Base-by-base conservation (phyloP, 2,113 vertebrate genomes). In the Dissostichus mawsoni region DNA sequence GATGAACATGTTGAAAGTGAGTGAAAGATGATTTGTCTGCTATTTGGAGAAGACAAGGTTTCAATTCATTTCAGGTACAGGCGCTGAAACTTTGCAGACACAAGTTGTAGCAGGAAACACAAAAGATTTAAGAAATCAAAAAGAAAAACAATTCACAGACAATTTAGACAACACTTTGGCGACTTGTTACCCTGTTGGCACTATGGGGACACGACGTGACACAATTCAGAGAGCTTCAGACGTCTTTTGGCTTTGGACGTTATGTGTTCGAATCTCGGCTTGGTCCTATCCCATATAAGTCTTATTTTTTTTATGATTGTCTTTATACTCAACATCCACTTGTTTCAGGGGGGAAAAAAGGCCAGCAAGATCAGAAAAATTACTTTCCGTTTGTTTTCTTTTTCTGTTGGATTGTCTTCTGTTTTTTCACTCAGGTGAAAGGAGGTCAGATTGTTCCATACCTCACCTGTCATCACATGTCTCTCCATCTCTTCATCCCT, bases 231-330 rank as follows among this genome's bases (percentile, higher is more conserved):
- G 50, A 76, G 80, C 71, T 71, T 75, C 53, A 13, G 56, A 59
- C 3, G 52, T 57, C 44, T 58, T 58, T 61, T 81, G 20, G 41
- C 65, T 80, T 66, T 44, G 47, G 57, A 80, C 36, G 20, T 74
- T 69, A 29, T 29, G 69, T 78, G 69, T 87, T 83, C 57, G 78
- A 67, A 65, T 78, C 51, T 82, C 50, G 58, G 70, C 82, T 78
- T 75, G 51, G 44, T 83, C 85, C 69, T 56, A 67, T 77, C 66
- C 55, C 9, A 6, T 75, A 10, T 50, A 50, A 63, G 73, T 81
- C 58, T 56, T 25, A 9, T 82, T 67, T 67, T 62, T 83, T 88
- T 13, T 48, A 87, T 96, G 95, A 96, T 97, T 96, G 96, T 96
- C 96, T 96, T 94, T 90, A 92, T 87, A 94, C 85, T 92, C 78